Evolutionary conservation across 1,140 invertebrate genomes (phyloP), one percentile per base, ranked within the genome.

Genomic region (Caerostris extrusa): DNA sequence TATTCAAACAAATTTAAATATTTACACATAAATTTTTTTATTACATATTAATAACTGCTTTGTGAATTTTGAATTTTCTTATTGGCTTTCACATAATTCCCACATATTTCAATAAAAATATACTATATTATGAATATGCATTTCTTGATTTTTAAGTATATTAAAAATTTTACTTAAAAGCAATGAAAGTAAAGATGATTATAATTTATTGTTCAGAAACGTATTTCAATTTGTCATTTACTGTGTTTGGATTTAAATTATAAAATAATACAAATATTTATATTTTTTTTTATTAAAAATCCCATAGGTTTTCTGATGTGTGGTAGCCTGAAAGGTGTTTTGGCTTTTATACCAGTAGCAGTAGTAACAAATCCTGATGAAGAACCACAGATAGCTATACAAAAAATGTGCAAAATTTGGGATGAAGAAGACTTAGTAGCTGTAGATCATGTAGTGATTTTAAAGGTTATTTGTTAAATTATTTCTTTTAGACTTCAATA

Each of bases 291-390:
- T 12, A 2, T 61, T 60, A 69, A n/a, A 12, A n/a, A 34, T 90
- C 12, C 85, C 60, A 8, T 61, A 94, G 93, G 93, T 14, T 94
- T 94, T 67, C 19, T 94, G 10, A 57, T 90, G 71, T 94, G 93
- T 90, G 93, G 93, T n/a, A 94, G 64, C 50, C n/a, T 57, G 2
- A 90, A 90, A 69, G 93, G 93, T 50, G 34, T 83, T 14, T 57
- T 94, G 53, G 93, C 87, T 7, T 94, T 94, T 34, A 17, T 94
- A 17, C 93, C 86, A 53, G 71, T 93, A 19, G 58, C 56, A n/a
- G 56, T 94, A 50, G 55, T 19, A 3, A 5, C 71, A 56, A 58
- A 82, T 6, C 7, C 53, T 3, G 83, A 82, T 14, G 87, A 90
- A 57, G 93, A 94, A 19, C 87, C 88, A 58, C 69, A 58, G 2